Evolutionary conservation across 35 echinoderm and acorn worm species (phyloP), one percentile per base, ranked within the genome.

Genomic region (Apostichopus californicus): DNA sequence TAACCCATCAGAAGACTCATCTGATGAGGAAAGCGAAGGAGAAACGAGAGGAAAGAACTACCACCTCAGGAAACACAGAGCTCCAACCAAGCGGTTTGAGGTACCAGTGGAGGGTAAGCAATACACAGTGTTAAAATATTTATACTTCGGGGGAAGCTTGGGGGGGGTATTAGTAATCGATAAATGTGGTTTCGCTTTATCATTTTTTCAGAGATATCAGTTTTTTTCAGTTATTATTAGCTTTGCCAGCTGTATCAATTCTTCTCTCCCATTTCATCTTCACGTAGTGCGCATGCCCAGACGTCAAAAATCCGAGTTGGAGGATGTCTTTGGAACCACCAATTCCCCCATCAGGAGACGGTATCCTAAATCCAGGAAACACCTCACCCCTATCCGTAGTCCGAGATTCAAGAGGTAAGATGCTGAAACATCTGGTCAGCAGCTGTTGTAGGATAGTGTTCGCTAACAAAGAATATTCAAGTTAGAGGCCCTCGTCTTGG

Each of bases 351-450:
- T 96, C 65, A 90, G 95, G 26, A 78, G 95, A 23, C 93, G 86
- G 72, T 86, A 88, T 15, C 77, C 57, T 24, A 94, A 80, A 54
- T 87, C 85, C 15, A 90, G 75, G 12, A 96, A 92, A 7, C 93
- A 87, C 22, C 93, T 96, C 13, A 96, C 95, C 21, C 95, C 95
- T 60, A 92, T 94, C 5, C 80, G 93, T 56, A 94, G 95, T 71
- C 95, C 93, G 26, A 57, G 86, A 23, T 92, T 92, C 54, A 90
- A 89, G 66, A 80, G 93, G 90, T 92, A 70, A 68, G 28, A 34
- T 4, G 63, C 63, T 65, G 63, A 65, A 65, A 2, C 8, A 65
- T 65, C 63, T 65, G 15, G 9, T 65, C 63, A 15, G 63, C 15
- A 9, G 15, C 3, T 65, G 28, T 34, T 34, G 28, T 34, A 34